Evolutionary conservation across 1,140 invertebrate genomes (phyloP).

Genomic region (Antheraea mylitta): DNA sequence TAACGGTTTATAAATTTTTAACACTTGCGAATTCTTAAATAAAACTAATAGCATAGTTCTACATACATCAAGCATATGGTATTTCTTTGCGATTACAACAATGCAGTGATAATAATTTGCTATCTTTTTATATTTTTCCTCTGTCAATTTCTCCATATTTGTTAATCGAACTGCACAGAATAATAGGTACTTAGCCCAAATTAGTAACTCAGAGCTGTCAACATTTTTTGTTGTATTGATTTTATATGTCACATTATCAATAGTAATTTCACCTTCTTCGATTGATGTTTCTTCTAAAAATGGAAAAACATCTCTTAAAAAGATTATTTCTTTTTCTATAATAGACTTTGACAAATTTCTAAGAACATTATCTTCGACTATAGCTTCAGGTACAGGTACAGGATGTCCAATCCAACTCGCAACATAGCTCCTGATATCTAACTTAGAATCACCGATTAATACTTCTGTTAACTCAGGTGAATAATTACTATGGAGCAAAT

Average conservation of each 20-base stretch:
- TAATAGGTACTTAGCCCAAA: slow-evolving; percentile 68
- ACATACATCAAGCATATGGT: slow-evolving; percentile 47
- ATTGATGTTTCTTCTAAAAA: slow-evolving; percentile 31
- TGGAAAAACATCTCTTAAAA: slow-evolving; percentile 49
- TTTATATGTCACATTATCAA: slow-evolving; percentile 40
- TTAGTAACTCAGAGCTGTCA: slow-evolving; percentile 58
- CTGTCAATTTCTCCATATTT: slow-evolving; percentile 47
- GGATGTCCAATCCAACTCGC: slow-evolving; percentile 56
- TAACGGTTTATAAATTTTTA: slow-evolving; percentile 79
- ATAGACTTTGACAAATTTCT: slow-evolving; percentile 54
- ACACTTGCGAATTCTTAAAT: slow-evolving; percentile 77
- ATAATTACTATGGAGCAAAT: slow-evolving; percentile 70
- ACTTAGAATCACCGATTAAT: slow-evolving; percentile 59
- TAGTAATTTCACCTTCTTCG: slow-evolving; percentile 38
- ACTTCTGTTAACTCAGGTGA: slow-evolving; percentile 64
- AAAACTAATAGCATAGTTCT: slow-evolving; percentile 55
- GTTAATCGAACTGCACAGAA: slow-evolving; percentile 61
- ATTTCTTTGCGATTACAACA: slow-evolving; percentile 48
- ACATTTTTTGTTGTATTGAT: slow-evolving; percentile 36
- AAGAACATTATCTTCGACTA: slow-evolving; percentile 45
- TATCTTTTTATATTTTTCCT: slow-evolving; percentile 46
- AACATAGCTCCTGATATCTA: slow-evolving; percentile 64
- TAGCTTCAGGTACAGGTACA: slow-evolving; percentile 40
- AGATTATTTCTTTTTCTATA: slow-evolving; percentile 44
- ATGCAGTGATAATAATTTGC: slow-evolving; percentile 48